Conservation (phyloP, 2,888 invertebrate species). For the Nipponacmea schrenckii region DNA sequence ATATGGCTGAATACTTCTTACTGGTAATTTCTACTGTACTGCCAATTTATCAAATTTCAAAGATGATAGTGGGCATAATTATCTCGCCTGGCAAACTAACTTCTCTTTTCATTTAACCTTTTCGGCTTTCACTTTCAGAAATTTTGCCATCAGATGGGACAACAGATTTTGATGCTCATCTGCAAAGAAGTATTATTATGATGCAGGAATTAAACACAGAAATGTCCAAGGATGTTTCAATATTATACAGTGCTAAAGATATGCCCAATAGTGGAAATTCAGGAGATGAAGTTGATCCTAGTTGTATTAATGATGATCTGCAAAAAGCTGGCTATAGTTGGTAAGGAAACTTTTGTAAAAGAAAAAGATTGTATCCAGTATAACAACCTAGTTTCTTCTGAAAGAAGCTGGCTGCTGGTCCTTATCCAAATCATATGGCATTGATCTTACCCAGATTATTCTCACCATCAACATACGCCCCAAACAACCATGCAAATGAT, state of each 20-base stretch:
- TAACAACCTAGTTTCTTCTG: too few relatives aligned
- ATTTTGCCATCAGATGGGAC: constrained; percentile 59
- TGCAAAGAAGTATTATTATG: constrained; percentile 56
- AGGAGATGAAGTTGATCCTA: constrained; percentile 40
- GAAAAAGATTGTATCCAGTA: too few relatives aligned
- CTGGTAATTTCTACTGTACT: too few relatives aligned
- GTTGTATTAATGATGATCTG: constrained; percentile 49
- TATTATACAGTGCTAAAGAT: constrained; percentile 52
- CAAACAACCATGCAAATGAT: not conserved
- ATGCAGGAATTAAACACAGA: constrained; percentile 51
- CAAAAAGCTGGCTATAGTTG: constrained; percentile 46
- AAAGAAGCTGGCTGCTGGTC: too few relatives aligned
- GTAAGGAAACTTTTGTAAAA: constrained; percentile 31
- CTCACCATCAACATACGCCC: not conserved
- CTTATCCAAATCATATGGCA: too few relatives aligned
- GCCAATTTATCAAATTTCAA: too few relatives aligned
- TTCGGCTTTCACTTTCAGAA: constrained; percentile 44
- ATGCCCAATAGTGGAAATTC: constrained; percentile 34
- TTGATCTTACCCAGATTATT: not conserved
- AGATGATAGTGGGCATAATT: too few relatives aligned
- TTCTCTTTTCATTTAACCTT: too few relatives aligned
- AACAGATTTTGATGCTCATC: constrained; percentile 62
- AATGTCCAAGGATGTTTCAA: constrained; percentile 44
- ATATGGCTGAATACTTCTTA: too few relatives aligned
- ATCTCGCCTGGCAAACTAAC: too few relatives aligned